Evolutionary conservation across 2,797 vertebrate genomes (phyloP), one percentile per base, ranked within the genome.

Genomic region (Percopsis omiscomaycus): DNA sequence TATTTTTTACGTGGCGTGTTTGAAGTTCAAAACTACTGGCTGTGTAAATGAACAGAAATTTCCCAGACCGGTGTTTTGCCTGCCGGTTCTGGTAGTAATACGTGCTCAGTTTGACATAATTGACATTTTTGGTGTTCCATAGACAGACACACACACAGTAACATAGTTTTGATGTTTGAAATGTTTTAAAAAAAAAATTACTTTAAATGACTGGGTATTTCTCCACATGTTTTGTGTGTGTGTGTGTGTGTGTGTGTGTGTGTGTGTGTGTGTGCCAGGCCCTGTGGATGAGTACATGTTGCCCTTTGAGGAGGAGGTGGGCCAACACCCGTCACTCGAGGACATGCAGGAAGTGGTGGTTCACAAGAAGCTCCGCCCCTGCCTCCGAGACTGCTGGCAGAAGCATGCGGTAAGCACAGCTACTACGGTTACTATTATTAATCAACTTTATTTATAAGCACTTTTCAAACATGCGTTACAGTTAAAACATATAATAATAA

Each of bases 271-370:
- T 28, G 42, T 5, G 0, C 9, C 78, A 98, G 97, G 97, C 77
- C 97, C 97, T 0, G 95, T 99, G 68, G 97, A 98, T 47, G 96
- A 98, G 88, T 98, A 98, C 87, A 96, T 95, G 93, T 91, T 99
- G 75, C 97, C 97, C 0, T 99, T 99, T 60, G 97, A 99, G 85
- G 97, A 99, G 86, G 96, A 98, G 91, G 94, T 96, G 69, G 97
- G 97, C 6, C 94, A 98, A 88, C 97, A 99, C 86, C 97, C 97
- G 8, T 98, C 96, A 63, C 92, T 99, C 61, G 97, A 98, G 93
- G 97, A 99, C 88, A 98, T 99, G 96, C 97, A 99, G 91, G 97
- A 99, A 9, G 96, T 99, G 1, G 97, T 99, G 12, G 97, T 98
- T 62, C 97, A 98, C 86, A 99, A 98, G 92, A 99, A 98, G 84